These are phyloP conservation scores for Ptychadena robeensis DNA, from an alignment of 2,797 vertebrate genomes.

Conservation along the genomic window DNA sequence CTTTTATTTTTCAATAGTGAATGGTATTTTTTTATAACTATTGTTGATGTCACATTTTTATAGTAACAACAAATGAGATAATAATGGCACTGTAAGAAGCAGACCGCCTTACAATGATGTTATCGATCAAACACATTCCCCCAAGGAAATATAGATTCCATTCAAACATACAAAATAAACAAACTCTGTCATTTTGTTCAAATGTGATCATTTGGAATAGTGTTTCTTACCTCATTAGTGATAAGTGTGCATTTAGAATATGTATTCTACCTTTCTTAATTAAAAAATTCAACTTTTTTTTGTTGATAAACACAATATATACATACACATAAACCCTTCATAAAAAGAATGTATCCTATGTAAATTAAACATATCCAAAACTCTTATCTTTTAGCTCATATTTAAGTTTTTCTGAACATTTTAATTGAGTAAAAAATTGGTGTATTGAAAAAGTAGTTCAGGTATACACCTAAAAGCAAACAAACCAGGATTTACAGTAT, in stretches of 20 bases:
- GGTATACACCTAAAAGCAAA: no score
- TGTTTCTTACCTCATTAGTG: conserved; percentile 31
- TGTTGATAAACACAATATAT: conserved; percentile 1
- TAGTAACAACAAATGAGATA: conserved; percentile 11
- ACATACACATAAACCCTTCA: conserved; percentile 1
- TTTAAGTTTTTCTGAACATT: no score
- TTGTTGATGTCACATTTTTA: conserved; percentile 53
- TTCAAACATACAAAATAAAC: not conserved
- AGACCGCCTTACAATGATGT: not conserved
- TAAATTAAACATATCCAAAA: conserved; percentile 13
- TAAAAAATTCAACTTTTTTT: not conserved
- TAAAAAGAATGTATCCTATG: conserved; percentile 35
- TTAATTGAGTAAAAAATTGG: no score
- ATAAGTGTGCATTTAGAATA: not conserved
- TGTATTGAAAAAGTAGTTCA: no score
- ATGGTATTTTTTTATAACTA: conserved; percentile 33
- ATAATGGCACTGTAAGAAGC: conserved; percentile 15
- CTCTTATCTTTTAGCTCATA: not conserved
- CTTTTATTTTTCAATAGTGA: conserved; percentile 34
- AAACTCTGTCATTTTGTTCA: not conserved
- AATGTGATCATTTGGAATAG: not conserved
- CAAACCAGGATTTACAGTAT: no score
- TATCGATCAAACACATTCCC: not conserved
- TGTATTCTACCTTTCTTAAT: not conserved
- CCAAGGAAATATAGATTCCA: not conserved